These are phyloP conservation scores for Volucella inanis DNA, from an alignment of 2,888 invertebrate species.

Conservation along the genomic window DNA sequence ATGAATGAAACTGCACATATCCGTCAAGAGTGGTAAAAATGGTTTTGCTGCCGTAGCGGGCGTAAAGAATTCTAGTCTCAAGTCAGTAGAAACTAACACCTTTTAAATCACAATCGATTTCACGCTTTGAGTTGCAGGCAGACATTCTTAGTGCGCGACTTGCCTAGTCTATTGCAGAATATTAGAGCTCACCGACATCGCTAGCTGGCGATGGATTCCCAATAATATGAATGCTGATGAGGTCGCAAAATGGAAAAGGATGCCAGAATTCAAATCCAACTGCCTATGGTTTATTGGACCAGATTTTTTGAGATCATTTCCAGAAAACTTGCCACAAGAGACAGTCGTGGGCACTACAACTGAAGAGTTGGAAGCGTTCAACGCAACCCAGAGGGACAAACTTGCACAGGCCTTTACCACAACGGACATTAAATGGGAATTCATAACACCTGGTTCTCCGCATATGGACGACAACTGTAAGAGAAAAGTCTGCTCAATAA, in stretches of 20 bases:
- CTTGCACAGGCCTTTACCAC: too few relatives aligned
- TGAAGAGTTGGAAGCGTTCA: background rate
- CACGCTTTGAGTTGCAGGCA: conserved; percentile 67
- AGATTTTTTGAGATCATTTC: background rate
- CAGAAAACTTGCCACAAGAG: conserved; percentile 3
- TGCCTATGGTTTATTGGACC: conserved; percentile 20
- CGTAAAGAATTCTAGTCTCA: too few relatives aligned
- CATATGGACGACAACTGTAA: too few relatives aligned
- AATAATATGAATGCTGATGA: conserved; percentile 33
- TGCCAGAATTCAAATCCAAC: background rate
- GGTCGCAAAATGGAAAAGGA: conserved; percentile 14
- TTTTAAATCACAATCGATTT: conserved; percentile 51
- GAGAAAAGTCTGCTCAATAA: too few relatives aligned
- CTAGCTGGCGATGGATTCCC: conserved; percentile 20
- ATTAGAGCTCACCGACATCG: conserved; percentile 40
- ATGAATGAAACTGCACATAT: too few relatives aligned
- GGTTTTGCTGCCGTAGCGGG: too few relatives aligned
- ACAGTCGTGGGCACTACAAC: background rate
- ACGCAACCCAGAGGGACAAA: too few relatives aligned
- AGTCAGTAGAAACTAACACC: background rate
- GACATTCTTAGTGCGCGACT: conserved; percentile 59
- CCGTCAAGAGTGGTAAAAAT: too few relatives aligned
- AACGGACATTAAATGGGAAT: too few relatives aligned
- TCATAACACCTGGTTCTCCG: too few relatives aligned
- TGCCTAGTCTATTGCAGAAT: conserved; percentile 18